A percentile compares a stretch with the other conserved stretches of the same genome.
Evolutionary conservation across 2,113 vertebrate species (phyloP).

Genomic region (Corythornis cristatus): DNA sequence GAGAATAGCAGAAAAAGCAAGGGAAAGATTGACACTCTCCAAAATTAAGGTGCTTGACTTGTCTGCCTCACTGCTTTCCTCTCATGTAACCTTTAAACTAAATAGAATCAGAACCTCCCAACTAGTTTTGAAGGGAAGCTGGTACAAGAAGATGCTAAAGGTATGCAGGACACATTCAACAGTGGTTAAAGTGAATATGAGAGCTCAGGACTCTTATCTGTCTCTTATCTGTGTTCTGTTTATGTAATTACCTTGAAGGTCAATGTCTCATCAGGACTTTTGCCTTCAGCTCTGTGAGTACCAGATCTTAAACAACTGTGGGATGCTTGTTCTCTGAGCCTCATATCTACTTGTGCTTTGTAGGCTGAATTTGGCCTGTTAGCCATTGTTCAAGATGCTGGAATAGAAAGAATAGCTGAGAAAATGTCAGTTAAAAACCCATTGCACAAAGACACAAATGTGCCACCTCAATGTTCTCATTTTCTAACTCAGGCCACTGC

Average conservation of each 20-base stretch:
- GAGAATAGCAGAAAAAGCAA: background rate
- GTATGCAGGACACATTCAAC: background rate
- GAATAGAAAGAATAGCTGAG: background rate
- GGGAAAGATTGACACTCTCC: background rate
- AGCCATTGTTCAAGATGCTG: background rate
- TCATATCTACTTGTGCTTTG: background rate
- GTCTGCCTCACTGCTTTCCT: background rate
- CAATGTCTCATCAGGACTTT: background rate
- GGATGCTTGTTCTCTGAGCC: background rate
- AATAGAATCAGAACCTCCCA: background rate
- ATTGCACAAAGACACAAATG: background rate
- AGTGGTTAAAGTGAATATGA: background rate
- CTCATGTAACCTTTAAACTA: background rate
- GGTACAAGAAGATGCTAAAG: background rate
- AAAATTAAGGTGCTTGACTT: background rate
- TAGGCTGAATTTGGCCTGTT: background rate
- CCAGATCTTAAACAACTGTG: rapidly evolving
- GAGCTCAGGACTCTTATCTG: background rate
- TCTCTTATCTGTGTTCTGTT: rapidly evolving
- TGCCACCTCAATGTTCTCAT: background rate
- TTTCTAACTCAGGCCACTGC: background rate
- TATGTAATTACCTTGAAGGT: background rate
- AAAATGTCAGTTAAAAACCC: background rate
- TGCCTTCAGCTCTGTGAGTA: background rate
- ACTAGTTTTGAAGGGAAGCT: background rate